phyloP scores from a whole-genome alignment of 2,113 vertebrate genomes.

The Pseudopipra pipra region DNA sequence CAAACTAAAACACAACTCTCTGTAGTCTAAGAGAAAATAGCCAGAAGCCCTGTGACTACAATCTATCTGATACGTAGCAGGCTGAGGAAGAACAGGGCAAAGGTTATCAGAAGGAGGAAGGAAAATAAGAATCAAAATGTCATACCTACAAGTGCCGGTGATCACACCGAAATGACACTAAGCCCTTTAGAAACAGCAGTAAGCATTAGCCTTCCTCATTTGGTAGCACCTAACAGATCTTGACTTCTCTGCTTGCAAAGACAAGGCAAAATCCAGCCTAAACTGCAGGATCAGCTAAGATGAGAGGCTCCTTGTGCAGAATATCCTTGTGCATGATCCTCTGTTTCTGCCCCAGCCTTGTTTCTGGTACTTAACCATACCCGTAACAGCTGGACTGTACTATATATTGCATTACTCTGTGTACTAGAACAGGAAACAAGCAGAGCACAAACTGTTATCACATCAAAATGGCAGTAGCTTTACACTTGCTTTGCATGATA shows the following conservation, averaged over 20 bases:
- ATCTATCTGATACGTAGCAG: background rate
- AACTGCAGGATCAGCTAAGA: background rate
- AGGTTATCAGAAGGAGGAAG: background rate
- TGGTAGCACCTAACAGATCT: background rate
- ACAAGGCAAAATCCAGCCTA: background rate
- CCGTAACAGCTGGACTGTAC: background rate
- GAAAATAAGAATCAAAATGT: background rate
- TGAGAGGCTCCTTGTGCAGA: background rate
- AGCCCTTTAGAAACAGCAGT: background rate
- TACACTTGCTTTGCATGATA: background rate
- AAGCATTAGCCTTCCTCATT: background rate
- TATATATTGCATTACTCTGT: rapidly evolving
- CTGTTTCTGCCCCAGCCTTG: background rate
- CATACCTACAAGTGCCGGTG: background rate
- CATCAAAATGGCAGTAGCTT: background rate
- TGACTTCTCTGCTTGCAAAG: background rate
- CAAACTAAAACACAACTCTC: background rate
- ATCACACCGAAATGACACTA: background rate
- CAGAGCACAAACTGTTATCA: background rate
- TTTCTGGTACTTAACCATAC: background rate
- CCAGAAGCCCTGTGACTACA: background rate
- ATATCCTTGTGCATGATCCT: background rate
- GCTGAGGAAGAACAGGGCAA: background rate
- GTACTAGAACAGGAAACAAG: background rate
- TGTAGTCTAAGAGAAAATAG: background rate